Evolutionary conservation across 2,888 invertebrate species (phyloP), one percentile per base, ranked within the genome.

Genomic region (Oithona nana): DNA sequence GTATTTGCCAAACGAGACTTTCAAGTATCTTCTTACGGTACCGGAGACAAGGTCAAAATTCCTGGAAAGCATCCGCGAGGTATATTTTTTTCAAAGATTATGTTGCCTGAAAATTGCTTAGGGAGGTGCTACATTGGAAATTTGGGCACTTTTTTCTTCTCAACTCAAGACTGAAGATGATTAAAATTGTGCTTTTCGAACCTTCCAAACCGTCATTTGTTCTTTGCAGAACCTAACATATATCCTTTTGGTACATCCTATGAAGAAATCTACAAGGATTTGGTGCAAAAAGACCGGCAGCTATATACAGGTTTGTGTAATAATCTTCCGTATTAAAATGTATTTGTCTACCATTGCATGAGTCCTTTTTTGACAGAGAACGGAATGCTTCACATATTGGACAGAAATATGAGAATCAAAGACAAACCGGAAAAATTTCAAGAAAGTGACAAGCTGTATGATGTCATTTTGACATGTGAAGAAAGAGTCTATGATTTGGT

Each of bases 401-500:
- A 99, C 72, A 80, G 98, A 68, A 99, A 99, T 74, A 78, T 90
- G 66, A 79, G 97, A 71, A 93, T 99, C 67, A 99, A 99, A 75
- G 79, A 82, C 30, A 82, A 81, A 65, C 98, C 98, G 1, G 94
- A 99, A 75, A 81, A 87, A 68, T 99, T 99, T 76, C 98, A 99
- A 75, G 78, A 81, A 13, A 83, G 83, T 66, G 79, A 79, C 66
- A 92, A 95, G 66, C 83, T 83, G 70, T 99, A 98, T 74, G 94
- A 97, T 76, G 83, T 99, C 62, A 81, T 99, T 64, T 84, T 99
- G 68, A 93, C 95, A 0, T 92, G 94, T 71, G 98, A 99, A 74
- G 98, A 99, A 73, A 78, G 97, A 68, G 97, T 99, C 0, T 99
- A 95, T 73, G 98, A 98, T 74, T 93, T 97, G 79, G 92, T 97